Evolutionary conservation across 2,113 vertebrate species (phyloP).

Genomic region (Nycticryphes semicollaris): DNA sequence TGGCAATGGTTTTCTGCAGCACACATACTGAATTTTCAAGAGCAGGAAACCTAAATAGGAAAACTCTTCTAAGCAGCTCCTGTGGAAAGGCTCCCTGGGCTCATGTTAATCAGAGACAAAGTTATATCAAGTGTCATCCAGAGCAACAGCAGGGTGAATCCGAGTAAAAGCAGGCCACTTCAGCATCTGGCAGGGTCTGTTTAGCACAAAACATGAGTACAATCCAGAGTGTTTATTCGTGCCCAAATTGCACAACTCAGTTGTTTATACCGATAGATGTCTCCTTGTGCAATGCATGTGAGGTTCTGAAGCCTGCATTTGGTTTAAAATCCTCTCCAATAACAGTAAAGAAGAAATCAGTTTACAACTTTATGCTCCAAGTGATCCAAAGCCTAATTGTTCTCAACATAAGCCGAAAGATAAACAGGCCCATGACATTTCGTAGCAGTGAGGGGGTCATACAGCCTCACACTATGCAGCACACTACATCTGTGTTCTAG

Average conservation of each 20-base stretch:
- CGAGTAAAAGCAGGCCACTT: background rate
- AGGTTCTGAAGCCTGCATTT: background rate
- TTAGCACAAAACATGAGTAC: background rate
- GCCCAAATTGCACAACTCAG: background rate
- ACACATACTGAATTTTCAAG: background rate
- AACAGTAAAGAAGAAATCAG: background rate
- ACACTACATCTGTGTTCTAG: background rate
- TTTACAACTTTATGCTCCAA: background rate
- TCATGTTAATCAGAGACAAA: background rate
- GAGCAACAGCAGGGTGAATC: background rate
- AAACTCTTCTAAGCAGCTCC: background rate
- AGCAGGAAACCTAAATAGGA: background rate
- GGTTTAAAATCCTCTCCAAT: background rate
- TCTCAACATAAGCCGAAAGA: background rate
- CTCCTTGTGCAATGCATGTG: background rate
- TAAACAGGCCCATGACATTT: background rate
- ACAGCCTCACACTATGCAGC: background rate
- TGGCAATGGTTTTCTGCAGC: background rate
- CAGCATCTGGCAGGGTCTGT: background rate
- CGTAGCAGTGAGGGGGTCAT: background rate
- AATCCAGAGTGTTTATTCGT: background rate
- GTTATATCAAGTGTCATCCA: background rate
- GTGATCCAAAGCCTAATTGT: background rate
- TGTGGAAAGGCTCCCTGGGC: background rate
- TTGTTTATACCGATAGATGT: background rate